Evolutionary conservation across 2,113 vertebrate species (phyloP).

Genomic region (Pterocles burchelli): DNA sequence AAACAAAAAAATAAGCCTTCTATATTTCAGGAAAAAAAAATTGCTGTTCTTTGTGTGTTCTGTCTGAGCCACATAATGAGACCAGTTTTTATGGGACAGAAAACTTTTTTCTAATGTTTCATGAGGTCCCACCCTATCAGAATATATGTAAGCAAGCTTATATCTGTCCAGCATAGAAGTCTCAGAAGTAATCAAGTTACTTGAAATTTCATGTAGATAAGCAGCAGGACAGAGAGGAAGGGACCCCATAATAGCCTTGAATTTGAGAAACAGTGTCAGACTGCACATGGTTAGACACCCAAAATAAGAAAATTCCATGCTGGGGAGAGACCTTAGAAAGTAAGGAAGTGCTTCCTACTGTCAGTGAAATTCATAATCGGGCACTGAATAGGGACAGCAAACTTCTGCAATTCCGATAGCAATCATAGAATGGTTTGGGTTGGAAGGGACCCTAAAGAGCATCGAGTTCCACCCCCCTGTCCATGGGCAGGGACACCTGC

Average conservation of each 20-base stretch:
- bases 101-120: background rate
- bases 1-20: background rate
- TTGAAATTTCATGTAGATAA: background rate
- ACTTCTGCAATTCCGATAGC: background rate
- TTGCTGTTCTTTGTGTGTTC: background rate
- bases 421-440: background rate
- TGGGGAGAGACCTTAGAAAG: background rate
- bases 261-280: background rate
- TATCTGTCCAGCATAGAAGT: background rate
- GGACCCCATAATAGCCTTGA: background rate
- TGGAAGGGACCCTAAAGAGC: too few species aligned
- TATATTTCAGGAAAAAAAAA: background rate
- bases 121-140: background rate
- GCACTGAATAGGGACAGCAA: background rate
- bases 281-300: background rate
- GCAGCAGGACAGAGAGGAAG: background rate
- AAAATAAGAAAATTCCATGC: background rate
- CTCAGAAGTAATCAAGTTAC: background rate
- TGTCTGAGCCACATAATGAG: background rate
- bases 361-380: background rate
- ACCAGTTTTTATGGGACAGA: background rate
- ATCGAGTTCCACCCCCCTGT: too few species aligned
- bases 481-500: too few species aligned
- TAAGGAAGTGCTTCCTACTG: background rate
- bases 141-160: background rate